These are phyloP conservation scores for Anabas testudineus DNA, from an alignment of 2,797 vertebrate species.

Conservation along the genomic window DNA sequence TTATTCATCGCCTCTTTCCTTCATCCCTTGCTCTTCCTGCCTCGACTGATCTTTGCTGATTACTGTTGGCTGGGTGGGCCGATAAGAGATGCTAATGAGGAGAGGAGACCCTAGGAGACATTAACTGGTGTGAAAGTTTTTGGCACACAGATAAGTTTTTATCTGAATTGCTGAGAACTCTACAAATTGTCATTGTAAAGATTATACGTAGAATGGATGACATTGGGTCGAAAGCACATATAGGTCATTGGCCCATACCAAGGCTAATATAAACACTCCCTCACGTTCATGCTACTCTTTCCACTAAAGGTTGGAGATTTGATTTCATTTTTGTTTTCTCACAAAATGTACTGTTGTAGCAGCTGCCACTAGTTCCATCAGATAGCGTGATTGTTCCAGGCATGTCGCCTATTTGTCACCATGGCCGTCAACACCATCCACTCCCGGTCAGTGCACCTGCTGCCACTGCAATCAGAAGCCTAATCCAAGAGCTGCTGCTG, in stretches of 20 bases:
- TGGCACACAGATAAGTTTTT: conserved; percentile 19
- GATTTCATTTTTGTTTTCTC: conserved; percentile 10
- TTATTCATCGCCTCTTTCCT: conserved; percentile 76
- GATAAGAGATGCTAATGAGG: conserved; percentile 74
- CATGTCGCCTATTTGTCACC: conserved; percentile 53
- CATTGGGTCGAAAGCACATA: not conserved
- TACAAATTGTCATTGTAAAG: not conserved
- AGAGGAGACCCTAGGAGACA: conserved; percentile 46
- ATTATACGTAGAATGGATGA: not conserved
- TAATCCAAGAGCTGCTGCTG: conserved; percentile 43
- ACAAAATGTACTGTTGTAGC: conserved; percentile 35
- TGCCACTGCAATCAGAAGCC: conserved; percentile 45
- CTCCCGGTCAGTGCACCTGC: conserved; percentile 59
- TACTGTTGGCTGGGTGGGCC: conserved; percentile 70
- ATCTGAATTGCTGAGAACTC: not conserved
- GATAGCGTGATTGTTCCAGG: conserved; percentile 62
- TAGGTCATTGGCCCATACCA: not conserved
- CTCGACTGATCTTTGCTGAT: conserved; percentile 76
- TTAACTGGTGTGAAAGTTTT: conserved; percentile 37
- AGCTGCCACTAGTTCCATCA: conserved; percentile 66
- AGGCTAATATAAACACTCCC: not conserved
- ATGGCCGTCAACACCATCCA: conserved; percentile 44
- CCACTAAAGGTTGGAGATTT: conserved; percentile 3
- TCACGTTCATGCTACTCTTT: conserved; percentile 1
- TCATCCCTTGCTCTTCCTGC: conserved; percentile 80